These are phyloP conservation scores for Portunus trituberculatus DNA, from an alignment of 1,140 invertebrate genomes.

Conservation along the genomic window DNA sequence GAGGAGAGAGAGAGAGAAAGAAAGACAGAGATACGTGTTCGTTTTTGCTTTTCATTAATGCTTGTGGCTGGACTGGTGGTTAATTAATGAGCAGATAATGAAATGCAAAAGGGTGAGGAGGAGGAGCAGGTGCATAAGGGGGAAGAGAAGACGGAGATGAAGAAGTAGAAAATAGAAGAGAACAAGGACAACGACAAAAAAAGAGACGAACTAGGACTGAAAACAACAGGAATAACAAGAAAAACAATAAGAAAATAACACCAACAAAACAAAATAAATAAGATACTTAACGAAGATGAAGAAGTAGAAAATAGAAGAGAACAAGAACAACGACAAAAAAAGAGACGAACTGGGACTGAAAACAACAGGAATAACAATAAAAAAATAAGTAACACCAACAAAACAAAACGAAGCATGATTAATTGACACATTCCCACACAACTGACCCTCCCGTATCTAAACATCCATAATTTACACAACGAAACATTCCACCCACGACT, in stretches of 20 bases:
- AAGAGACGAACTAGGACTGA: not conserved
- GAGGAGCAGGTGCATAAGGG: not conserved
- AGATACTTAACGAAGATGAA: not conserved
- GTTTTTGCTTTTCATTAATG: too few species aligned
- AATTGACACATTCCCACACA: too few species aligned
- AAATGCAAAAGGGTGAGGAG: not conserved
- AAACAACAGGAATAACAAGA: too few species aligned
- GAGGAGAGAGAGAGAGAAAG: not conserved
- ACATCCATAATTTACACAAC: too few species aligned
- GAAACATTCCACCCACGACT: too few species aligned
- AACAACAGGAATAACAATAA: too few species aligned
- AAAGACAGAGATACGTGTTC: not conserved
- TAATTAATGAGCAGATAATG: not conserved
- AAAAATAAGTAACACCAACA: not conserved
- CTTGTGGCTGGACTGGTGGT: too few species aligned
- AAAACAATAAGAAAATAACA: not conserved
- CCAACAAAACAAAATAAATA: not conserved
- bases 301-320: not conserved
- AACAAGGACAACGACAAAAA: not conserved
- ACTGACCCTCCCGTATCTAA: too few species aligned
- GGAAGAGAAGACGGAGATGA: not conserved
- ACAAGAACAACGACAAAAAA: not conserved
- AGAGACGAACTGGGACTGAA: not conserved
- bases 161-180: not conserved
- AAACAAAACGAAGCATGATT: too few species aligned